phyloP scores from a whole-genome alignment of 2,113 vertebrate species.

The Gulo gulo region DNA sequence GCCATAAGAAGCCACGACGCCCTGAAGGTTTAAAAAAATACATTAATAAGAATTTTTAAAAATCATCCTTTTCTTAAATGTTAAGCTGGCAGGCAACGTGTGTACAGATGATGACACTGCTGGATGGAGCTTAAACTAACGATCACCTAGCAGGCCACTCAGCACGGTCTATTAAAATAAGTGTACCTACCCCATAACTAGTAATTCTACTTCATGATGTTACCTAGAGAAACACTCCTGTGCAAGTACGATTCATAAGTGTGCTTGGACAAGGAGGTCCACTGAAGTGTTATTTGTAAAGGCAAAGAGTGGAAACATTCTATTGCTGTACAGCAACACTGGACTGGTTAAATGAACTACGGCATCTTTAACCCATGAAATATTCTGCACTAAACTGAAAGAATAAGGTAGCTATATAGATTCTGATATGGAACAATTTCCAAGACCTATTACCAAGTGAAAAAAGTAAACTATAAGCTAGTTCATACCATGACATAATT shows the following conservation, averaged over 20 bases:
- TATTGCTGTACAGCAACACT: background rate
- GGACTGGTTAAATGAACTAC: background rate
- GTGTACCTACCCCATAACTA: background rate
- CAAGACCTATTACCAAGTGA: background rate
- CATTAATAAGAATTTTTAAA: background rate
- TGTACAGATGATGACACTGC: too few relatives aligned
- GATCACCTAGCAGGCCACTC: background rate
- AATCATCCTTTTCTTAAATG: background rate
- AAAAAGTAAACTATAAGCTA: background rate
- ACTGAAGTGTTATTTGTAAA: background rate
- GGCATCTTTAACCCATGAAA: background rate
- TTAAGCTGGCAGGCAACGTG: background rate
- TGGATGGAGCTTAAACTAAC: background rate
- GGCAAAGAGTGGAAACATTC: background rate
- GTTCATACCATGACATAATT: background rate
- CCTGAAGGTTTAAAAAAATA: conserved; percentile 81
- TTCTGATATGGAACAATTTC: background rate
- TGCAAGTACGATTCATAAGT: fast-evolving
- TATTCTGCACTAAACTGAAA: background rate
- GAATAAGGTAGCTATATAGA: background rate
- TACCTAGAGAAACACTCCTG: background rate
- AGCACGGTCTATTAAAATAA: background rate
- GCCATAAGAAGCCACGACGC: conserved; percentile 93
- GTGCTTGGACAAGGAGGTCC: background rate
- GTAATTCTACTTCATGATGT: background rate